A percentile compares a stretch with the other conserved stretches of the same genome.
Evolutionary conservation across 2,113 vertebrate genomes (phyloP).

Genomic region (Typhlomys cinereus): DNA sequence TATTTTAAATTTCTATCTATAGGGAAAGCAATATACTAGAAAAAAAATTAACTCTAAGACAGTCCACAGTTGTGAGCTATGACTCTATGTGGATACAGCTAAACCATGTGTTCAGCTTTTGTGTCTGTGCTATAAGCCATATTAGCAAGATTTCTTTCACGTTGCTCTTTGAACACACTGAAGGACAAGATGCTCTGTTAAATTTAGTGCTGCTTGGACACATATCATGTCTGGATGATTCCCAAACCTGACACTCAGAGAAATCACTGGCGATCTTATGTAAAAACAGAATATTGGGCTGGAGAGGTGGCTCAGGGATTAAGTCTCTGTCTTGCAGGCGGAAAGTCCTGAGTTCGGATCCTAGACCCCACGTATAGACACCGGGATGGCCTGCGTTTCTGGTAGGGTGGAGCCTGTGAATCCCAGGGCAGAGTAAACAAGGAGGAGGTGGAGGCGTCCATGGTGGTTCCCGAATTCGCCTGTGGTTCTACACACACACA

Average conservation of each 20-base stretch:
- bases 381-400: too few species aligned
- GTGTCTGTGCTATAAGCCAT: too few species aligned
- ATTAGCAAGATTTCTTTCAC: background rate
- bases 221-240: background rate
- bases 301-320: too few species aligned
- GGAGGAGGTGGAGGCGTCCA: too few species aligned
- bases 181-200: background rate
- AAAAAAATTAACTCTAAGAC: background rate
- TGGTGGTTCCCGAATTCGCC: too few species aligned
- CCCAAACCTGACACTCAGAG: background rate
- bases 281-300: too few species aligned
- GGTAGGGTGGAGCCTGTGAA: too few species aligned
- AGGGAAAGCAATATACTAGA: constrained; percentile 13
- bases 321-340: too few species aligned
- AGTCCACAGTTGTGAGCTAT: background rate
- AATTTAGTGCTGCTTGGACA: constrained; percentile 9
- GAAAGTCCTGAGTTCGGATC: too few species aligned
- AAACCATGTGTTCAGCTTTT: background rate
- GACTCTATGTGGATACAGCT: background rate
- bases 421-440: too few species aligned
- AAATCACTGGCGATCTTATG: background rate
- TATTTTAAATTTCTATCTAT: constrained; percentile 3
- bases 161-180: background rate
- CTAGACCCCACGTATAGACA: too few species aligned
- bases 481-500: too few species aligned